These are phyloP conservation scores for Pseudococcus longispinus DNA, from an alignment of 2,888 invertebrate genomes.

Conservation along the genomic window DNA sequence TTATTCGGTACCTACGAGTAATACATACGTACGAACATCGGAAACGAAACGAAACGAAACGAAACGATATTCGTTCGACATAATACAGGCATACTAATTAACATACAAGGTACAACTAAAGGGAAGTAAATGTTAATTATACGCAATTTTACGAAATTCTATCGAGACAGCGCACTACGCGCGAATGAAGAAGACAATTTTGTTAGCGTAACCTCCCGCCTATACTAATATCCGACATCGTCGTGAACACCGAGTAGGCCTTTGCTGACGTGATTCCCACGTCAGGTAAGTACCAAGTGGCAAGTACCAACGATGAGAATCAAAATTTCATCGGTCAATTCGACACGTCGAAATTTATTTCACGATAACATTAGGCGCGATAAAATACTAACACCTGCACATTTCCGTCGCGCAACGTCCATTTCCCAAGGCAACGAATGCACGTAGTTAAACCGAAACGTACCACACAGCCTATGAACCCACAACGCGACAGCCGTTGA, in stretches of 20 bases:
- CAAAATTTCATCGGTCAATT: neutral
- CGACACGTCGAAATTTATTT: neutral
- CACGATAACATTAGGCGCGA: slow-evolving; percentile 32
- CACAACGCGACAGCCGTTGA: neutral
- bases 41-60: too few species aligned
- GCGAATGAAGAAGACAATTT: too few species aligned
- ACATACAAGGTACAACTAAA: neutral
- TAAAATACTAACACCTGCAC: slow-evolving; percentile 50
- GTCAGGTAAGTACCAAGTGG: neutral
- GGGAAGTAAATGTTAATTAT: too few species aligned
- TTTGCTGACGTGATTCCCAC: neutral
- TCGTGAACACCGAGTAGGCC: neutral
- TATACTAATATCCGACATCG: neutral
- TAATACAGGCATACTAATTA: neutral
- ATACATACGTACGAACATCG: too few species aligned
- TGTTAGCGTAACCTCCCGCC: neutral
- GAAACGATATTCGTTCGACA: neutral
- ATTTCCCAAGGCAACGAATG: slow-evolving; percentile 46
- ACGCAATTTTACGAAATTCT: too few species aligned
- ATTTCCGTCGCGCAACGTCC: slow-evolving; percentile 41
- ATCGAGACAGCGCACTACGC: too few species aligned
- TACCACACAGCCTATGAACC: neutral
- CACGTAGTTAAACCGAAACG: slow-evolving; percentile 1
- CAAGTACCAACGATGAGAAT: too few species aligned
- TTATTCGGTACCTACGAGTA: too few species aligned